Evolutionary conservation across 2,113 vertebrate species (phyloP).

Genomic region (Brachyistius frenatus): DNA sequence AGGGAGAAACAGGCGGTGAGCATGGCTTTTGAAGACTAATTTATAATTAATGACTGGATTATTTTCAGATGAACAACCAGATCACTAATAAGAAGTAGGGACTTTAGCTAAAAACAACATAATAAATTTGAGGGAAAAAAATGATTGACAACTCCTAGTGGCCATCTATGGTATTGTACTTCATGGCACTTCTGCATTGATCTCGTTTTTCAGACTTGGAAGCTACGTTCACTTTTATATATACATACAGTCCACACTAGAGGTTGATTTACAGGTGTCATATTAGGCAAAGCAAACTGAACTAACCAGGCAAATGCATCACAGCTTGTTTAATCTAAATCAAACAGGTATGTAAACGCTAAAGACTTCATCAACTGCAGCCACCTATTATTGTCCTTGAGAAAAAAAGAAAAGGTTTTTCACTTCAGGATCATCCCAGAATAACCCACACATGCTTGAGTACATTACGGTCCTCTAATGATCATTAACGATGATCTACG

Average conservation of each 20-base stretch:
- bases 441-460: not conserved
- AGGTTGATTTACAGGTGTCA: not conserved
- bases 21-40: too few species aligned
- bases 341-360: not conserved
- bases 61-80: too few species aligned
- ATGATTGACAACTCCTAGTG: too few species aligned
- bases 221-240: too few species aligned
- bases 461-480: not conserved
- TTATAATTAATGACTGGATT: too few species aligned
- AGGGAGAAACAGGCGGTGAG: too few species aligned
- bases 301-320: conserved; percentile 2
- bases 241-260: not conserved
- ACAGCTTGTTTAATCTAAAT: not conserved
- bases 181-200: too few species aligned
- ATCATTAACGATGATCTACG: not conserved
- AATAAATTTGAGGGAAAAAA: too few species aligned
- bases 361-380: not conserved
- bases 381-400: not conserved
- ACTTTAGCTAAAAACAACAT: too few species aligned
- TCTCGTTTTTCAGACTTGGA: too few species aligned
- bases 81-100: too few species aligned
- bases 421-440: not conserved
- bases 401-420: not conserved
- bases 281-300: not conserved
- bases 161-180: too few species aligned